Evolutionary conservation across 2,888 invertebrate species (phyloP).

Genomic region (Lithosia quadra): DNA sequence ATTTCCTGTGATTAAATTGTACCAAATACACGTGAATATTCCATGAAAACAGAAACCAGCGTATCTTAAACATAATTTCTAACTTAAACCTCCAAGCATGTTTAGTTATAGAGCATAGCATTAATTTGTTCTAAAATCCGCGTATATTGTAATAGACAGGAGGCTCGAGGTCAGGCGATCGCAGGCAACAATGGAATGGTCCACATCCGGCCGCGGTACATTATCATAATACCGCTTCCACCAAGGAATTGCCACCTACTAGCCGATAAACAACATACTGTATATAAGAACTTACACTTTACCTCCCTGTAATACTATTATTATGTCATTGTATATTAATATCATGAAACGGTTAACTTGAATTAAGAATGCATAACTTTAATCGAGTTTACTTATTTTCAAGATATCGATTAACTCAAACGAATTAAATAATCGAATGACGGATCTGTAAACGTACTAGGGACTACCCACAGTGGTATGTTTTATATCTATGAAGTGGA

Average conservation of each 20-base stretch:
- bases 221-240: conserved; percentile 84
- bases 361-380: not conserved
- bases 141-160: conserved; percentile 62
- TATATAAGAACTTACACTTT: conserved; percentile 13
- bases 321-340: not conserved
- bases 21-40: not conserved
- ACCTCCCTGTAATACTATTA: not conserved
- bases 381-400: not conserved
- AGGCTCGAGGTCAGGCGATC: conserved; percentile 81
- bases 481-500: too few species aligned
- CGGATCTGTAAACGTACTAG: too few species aligned
- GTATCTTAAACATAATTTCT: not conserved
- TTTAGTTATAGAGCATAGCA: conserved; percentile 42
- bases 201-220: conserved; percentile 80
- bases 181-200: conserved; percentile 83
- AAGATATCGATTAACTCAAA: not conserved
- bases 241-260: conserved; percentile 70
- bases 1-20: not conserved
- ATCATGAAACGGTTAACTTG: not conserved
- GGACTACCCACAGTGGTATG: too few species aligned
- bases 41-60: not conserved
- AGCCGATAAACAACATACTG: conserved; percentile 40
- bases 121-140: conserved; percentile 66
- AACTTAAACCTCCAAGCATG: not conserved
- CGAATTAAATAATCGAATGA: not conserved